Evolutionary conservation across 2,113 vertebrate species (phyloP), one percentile per base, ranked within the genome.

Genomic region (Tetraodon nigroviridis): DNA sequence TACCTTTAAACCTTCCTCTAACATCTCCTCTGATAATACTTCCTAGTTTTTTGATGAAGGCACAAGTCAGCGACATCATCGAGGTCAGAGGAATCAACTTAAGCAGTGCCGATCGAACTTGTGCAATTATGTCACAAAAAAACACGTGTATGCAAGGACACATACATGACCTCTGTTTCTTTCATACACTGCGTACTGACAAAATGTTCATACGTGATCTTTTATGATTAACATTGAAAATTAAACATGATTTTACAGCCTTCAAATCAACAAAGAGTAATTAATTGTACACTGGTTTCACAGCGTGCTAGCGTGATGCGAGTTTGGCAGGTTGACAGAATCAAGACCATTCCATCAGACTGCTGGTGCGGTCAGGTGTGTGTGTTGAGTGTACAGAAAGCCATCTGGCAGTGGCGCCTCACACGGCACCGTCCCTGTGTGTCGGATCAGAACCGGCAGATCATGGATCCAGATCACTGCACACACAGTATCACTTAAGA

Each of bases 401-500:
- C 92, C 93, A 95, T 95, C 93, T 95, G 93, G 93, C 87, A 90
- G 88, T 82, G 90, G 92, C 86, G 89, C 90, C 88, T 90, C 83
- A 90, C 89, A 89, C 86, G 85, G 84, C 83, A 82, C 89, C 90
- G 87, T 93, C 92, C 92, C 92, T 87, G 92, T 91, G 93, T 90
- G 92, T 91, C 90, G 92, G 89, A 89, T 92, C 92, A 92, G 92
- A 94, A 93, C 92, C 62, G 88, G 89, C 84, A 88, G 92, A 91
- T 93, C 90, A 92, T 82, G 87, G 93, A 94, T 94, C 90, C 92
- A 94, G 92, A 94, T 93, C 93, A 91, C 88, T 94, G 93, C 91
- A 73, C 75, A 78, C 70, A 73, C 78, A 78, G 76, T 70, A 79
- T 50, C 40, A 55, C 51, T 52, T 58, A 67, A 83, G 79, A 76